phyloP scores from a whole-genome alignment of 2,797 vertebrate genomes.

The Parotocinclus haroldoi region DNA sequence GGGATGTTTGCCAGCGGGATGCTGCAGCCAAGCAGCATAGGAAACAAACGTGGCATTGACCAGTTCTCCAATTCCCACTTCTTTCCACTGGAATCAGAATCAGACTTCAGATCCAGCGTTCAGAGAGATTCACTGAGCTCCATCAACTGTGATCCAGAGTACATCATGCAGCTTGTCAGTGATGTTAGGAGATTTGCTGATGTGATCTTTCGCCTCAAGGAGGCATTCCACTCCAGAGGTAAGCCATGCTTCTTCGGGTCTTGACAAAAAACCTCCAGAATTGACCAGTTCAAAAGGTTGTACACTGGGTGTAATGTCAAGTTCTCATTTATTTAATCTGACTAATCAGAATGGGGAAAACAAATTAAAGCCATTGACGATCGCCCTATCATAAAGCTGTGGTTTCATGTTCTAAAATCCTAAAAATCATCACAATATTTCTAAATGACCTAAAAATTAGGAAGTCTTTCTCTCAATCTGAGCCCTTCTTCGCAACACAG shows the following conservation, averaged over 20 bases:
- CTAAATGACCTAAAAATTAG: too few species aligned
- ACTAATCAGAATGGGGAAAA: too few species aligned
- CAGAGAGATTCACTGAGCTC: conserved; percentile 75
- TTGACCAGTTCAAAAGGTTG: too few species aligned
- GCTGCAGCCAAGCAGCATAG: conserved; percentile 72
- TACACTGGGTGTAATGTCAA: too few species aligned
- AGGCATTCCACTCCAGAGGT: conserved; percentile 89
- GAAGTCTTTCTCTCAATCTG: too few species aligned
- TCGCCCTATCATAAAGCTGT: too few species aligned
- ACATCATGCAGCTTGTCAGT: conserved; percentile 91
- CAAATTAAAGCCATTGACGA: too few species aligned
- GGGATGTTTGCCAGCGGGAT: conserved; percentile 74
- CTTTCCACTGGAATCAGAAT: conserved; percentile 58
- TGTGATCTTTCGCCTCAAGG: conserved; percentile 88
- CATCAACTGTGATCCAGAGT: conserved; percentile 83
- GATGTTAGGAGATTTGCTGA: conserved; percentile 93
- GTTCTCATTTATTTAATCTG: too few species aligned
- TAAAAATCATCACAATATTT: too few species aligned
- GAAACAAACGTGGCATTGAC: conserved; percentile 78
- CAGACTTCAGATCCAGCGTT: conserved; percentile 42
- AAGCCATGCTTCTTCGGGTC: conserved; percentile 38
- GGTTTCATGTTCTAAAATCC: too few species aligned
- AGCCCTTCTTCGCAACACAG: too few species aligned
- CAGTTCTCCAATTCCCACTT: conserved; percentile 76
- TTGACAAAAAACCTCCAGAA: too few species aligned